Percentiles rank a stretch among this genome's conserved stretches.
phyloP scores from a whole-genome alignment of 2,888 invertebrate genomes.

The Volucella bombylans region DNA sequence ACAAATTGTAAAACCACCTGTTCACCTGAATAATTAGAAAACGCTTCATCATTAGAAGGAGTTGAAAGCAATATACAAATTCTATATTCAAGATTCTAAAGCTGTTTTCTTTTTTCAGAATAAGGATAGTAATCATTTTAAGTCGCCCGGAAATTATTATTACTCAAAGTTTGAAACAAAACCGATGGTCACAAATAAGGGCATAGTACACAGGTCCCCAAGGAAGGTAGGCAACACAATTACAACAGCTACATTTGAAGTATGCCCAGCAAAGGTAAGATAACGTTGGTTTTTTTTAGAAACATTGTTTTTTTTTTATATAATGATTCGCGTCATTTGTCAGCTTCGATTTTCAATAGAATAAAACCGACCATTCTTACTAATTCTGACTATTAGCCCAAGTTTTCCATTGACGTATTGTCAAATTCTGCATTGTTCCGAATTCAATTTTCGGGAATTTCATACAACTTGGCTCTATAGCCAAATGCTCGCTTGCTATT shows the following conservation, averaged over 20 bases:
- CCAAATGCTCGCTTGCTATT: no score
- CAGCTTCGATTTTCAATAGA: no score
- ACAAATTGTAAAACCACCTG: no score
- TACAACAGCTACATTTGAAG: slow-evolving; percentile 67
- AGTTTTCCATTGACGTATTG: no score
- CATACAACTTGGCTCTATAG: no score
- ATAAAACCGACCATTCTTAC: no score
- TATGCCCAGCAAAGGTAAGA: slow-evolving; percentile 66
- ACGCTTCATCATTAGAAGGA: not conserved
- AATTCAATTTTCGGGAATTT: no score
- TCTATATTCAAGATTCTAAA: not conserved
- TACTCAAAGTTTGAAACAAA: slow-evolving; percentile 64
- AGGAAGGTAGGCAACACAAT: slow-evolving; percentile 57
- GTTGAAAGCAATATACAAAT: no score
- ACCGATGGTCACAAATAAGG: slow-evolving; percentile 44
- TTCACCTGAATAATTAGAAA: not conserved
- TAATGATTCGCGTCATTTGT: not conserved
- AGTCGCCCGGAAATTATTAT: slow-evolving; percentile 43
- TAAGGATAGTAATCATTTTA: slow-evolving; percentile 38
- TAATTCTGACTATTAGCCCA: no score
- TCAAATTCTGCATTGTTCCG: no score
- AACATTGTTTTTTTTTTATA: no score
- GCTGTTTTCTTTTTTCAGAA: slow-evolving; percentile 35
- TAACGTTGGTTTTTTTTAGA: not conserved
- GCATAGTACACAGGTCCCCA: slow-evolving; percentile 21